Percentiles rank a stretch among this genome's conserved stretches.
phyloP scores from a whole-genome alignment of 2,797 vertebrate species.

The Limnodromus scolopaceus region DNA sequence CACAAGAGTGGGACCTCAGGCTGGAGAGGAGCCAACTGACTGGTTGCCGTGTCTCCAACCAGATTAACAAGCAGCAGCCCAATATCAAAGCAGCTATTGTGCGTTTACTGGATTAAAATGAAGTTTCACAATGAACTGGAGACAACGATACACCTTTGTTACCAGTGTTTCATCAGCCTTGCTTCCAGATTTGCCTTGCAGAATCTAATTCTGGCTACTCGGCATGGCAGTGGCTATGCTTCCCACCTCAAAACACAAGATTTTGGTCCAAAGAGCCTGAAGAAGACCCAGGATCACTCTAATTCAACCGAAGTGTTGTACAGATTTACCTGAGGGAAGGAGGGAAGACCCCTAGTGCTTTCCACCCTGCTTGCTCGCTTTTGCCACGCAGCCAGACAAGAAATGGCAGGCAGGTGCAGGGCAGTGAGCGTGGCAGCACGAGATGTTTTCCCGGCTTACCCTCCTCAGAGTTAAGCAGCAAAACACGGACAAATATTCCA shows the following conservation, averaged over 20 bases:
- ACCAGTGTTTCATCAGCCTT: rapidly evolving
- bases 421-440: rapidly evolving
- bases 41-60: not conserved
- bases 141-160: not conserved
- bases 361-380: not conserved
- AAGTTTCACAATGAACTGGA: not conserved
- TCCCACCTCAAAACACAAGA: not conserved
- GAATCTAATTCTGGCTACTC: not conserved
- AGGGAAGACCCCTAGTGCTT: not conserved
- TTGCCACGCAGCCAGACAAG: not conserved
- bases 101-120: not conserved
- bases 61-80: not conserved
- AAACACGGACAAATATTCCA: not conserved
- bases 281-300: not conserved
- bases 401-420: not conserved
- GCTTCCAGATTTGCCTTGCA: not conserved
- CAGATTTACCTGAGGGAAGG: not conserved
- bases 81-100: not conserved
- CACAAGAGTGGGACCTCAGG: not conserved
- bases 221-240: rapidly evolving
- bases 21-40: conserved; percentile 23
- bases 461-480: not conserved
- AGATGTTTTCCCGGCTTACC: not conserved
- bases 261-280: not conserved
- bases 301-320: not conserved